Conservation (phyloP, 1,140 invertebrate species). For the roundworm (Caenorhabditis elegans) region DNA sequence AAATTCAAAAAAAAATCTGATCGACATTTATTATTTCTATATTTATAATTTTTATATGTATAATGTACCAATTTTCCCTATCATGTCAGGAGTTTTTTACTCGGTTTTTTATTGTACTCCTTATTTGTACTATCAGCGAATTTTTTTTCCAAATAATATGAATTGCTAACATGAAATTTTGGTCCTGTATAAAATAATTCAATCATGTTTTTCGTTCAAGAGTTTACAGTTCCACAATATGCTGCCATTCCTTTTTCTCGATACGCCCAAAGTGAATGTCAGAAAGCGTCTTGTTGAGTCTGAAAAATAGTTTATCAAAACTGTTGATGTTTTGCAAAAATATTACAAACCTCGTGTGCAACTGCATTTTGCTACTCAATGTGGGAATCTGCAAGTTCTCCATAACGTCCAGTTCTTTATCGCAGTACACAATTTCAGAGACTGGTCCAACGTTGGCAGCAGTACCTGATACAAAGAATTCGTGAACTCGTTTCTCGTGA, state of each 20-base stretch:
- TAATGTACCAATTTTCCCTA: too few relatives aligned
- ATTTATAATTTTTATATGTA: too few relatives aligned
- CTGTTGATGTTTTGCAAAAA: not conserved
- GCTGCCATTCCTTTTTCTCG: conserved; percentile 53
- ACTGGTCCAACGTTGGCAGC: conserved; percentile 62
- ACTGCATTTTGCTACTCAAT: conserved; percentile 52
- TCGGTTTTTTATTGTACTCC: too few relatives aligned
- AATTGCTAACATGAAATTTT: too few relatives aligned
- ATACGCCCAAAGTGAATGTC: conserved; percentile 64
- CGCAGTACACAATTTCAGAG: conserved; percentile 52
- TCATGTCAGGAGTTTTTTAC: too few relatives aligned
- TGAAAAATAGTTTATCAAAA: not conserved
- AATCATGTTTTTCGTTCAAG: too few relatives aligned
- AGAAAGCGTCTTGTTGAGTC: conserved; percentile 57
- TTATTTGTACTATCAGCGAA: too few relatives aligned
- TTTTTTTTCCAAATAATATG: too few relatives aligned
- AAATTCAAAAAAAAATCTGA: too few relatives aligned
- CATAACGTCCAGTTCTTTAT: conserved; percentile 43
- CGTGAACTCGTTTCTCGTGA: conserved; percentile 77
- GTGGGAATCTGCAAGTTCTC: conserved; percentile 61
- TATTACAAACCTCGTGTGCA: conserved; percentile 53
- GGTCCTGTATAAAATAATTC: too few relatives aligned
- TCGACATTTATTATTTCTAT: too few relatives aligned
- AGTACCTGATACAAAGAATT: conserved; percentile 63
- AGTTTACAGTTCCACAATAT: conserved; percentile 17